These are phyloP conservation scores for Hyposmocoma kahamanoa DNA, from an alignment of 1,140 invertebrate genomes.

Conservation along the genomic window DNA sequence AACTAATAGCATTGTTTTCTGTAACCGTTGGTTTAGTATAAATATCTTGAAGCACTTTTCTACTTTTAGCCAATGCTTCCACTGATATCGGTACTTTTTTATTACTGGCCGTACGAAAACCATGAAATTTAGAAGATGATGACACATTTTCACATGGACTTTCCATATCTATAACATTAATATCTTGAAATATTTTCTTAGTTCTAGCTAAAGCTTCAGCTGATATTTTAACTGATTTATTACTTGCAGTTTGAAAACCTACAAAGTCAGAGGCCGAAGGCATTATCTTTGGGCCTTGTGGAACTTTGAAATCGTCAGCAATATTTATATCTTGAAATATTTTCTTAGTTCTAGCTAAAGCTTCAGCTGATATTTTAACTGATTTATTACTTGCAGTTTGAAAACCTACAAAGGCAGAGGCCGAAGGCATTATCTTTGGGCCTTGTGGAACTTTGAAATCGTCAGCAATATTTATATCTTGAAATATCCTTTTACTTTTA, in stretches of 20 bases:
- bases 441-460: background rate
- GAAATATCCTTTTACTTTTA: conserved; percentile 10
- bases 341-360: conserved; percentile 35
- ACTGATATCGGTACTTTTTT: conserved; percentile 37
- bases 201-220: conserved; percentile 28
- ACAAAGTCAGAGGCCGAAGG: no score
- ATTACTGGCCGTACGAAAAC: conserved; percentile 32
- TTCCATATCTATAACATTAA: conserved; percentile 3
- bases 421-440: background rate
- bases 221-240: conserved; percentile 33
- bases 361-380: conserved; percentile 34
- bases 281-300: conserved; percentile 2
- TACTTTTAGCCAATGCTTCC: conserved; percentile 42
- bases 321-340: conserved; percentile 31
- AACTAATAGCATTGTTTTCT: no score
- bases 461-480: conserved; percentile 23
- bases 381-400: conserved; percentile 35
- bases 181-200: conserved; percentile 27
- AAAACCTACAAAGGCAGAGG: conserved; percentile 20
- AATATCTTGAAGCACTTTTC: conserved; percentile 41
- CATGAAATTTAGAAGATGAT: conserved; percentile 1
- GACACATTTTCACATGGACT: background rate
- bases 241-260: conserved; percentile 39
- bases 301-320: background rate
- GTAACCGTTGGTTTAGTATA: no score